Base-by-base conservation (phyloP, 2,888 invertebrate species). In the Drosophila helvetica region DNA sequence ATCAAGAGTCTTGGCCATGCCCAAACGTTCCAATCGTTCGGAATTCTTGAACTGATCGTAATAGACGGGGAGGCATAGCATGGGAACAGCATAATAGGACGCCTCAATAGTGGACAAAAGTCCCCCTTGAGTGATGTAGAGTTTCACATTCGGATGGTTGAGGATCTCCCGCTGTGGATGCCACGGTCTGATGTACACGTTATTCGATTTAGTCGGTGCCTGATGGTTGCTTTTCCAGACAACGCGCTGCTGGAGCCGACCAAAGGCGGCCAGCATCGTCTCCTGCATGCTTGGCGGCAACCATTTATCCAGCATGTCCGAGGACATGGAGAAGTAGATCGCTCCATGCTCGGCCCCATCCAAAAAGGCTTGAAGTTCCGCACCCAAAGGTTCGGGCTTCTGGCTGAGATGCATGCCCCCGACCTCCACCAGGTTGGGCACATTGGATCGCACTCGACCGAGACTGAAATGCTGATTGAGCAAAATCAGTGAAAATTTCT, bases 11-110 rank as follows among this genome's bases (percentile, higher is more conserved):
- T 45, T 30, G 10, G 57, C 72, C 15, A 58, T 63, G 64, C 92
- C 83, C 90, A 68, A 33, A 86, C 79, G 67, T 12, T 82, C 73
- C 4, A 84, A 74, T 15, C 91, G 91, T 1, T 86, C 89, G 72
- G 93, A 91, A 75, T 93, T 93, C 19, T 92, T 74, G 43, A 92
- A 90, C 83, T 93, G 93, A 81, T 94, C 93, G 5, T 90, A 92
- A 54, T 92, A 92, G 27, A 93, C 80, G 0, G 93, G 93, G 50
- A 93, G 87, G 0, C 92, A 93, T 2, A 93, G 77, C 3, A 92
- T 77, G 0, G 93, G 93, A 5, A 92, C 92, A 5, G 93, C 93
- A 74, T 92, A 91, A 60, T 92, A 91, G 17, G 92, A 81, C 2
- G 92, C 89, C 79, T 93, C 93, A 0, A 90, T 92, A 2, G 91